Evolutionary conservation across 2,797 vertebrate genomes (phyloP), one percentile per base, ranked within the genome.

Genomic region (Spea hammondii): DNA sequence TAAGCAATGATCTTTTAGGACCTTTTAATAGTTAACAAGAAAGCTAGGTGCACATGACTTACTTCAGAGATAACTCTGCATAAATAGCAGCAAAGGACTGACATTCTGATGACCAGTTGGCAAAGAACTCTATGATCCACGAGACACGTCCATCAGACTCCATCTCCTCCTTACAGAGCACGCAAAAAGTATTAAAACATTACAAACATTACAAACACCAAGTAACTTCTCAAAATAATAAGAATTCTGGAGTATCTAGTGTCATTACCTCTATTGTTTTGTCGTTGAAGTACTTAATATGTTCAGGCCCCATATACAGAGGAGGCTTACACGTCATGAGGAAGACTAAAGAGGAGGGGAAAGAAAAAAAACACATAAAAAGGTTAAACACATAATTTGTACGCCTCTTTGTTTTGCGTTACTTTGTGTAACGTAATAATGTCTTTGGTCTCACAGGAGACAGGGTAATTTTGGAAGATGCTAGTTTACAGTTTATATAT

Each of bases 101-200:
- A 85, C 97, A 99, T 76, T 98, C 97, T 0, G 93, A 93, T n/a
- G 97, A 97, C 97, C 97, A 99, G 84, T 98, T 98, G 80, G 97
- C 95, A 0, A 97, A 99, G 86, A 97, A 97, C 87, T 98, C 97
- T 0, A 98, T 93, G 0, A 99, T 93, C 97, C 97, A 99, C 0
- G 93, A 95, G 74, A 95, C 88, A 0, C 94, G 92, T 75, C 89
- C 90, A 89, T 98, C 95, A 57, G 76, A 87, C 78, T 94, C 92
- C 80, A 98, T 89, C 87, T 96, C 96, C 80, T 98, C 96, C 96
- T 98, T 82, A 70, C 77, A 3, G 4, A 14, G 14, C 5, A 59
- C 14, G 62, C 12, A 60, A 48, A 6, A 62, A 46, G 2, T n/a
- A 32, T 6, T 53, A 10, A 50, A 0, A 6, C n/a, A n/a, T n/a